Conservation (phyloP, 2,888 invertebrate genomes). For the Ceratothoa steindachneri region DNA sequence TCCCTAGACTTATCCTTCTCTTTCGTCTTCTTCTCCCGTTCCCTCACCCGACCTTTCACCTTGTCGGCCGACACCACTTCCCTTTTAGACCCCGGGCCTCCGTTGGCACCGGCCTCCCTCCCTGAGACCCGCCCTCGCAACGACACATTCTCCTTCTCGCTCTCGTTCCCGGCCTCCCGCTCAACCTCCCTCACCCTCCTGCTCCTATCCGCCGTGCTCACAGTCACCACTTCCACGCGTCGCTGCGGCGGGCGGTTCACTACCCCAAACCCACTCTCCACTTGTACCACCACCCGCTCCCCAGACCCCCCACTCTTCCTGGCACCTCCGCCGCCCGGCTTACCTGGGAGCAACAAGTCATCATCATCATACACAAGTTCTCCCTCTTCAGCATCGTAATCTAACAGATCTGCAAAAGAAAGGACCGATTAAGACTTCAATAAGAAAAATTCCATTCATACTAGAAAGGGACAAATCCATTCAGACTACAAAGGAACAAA, state of each 20-base stretch:
- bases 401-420: slow-evolving; percentile 39
- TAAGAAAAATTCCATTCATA: too few species aligned
- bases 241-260: slow-evolving; percentile 4
- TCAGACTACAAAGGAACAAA: too few species aligned
- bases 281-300: background rate
- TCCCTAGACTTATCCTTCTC: background rate
- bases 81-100: too few species aligned
- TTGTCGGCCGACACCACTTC: too few species aligned
- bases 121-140: too few species aligned
- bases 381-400: slow-evolving; percentile 47
- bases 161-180: background rate
- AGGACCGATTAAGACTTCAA: background rate
- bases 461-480: too few species aligned
- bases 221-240: slow-evolving; percentile 5
- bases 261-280: background rate
- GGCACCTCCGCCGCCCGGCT: background rate
- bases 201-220: background rate
- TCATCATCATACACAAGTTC: slow-evolving; percentile 47
- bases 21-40: background rate
- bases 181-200: background rate
- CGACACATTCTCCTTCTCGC: slow-evolving; percentile 1
- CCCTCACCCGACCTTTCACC: background rate
- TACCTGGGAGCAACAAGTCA: slow-evolving; percentile 5
- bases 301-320: background rate
- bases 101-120: too few species aligned